phyloP scores from a whole-genome alignment of 2,113 vertebrate genomes.

The Mesocricetus auratus region DNA sequence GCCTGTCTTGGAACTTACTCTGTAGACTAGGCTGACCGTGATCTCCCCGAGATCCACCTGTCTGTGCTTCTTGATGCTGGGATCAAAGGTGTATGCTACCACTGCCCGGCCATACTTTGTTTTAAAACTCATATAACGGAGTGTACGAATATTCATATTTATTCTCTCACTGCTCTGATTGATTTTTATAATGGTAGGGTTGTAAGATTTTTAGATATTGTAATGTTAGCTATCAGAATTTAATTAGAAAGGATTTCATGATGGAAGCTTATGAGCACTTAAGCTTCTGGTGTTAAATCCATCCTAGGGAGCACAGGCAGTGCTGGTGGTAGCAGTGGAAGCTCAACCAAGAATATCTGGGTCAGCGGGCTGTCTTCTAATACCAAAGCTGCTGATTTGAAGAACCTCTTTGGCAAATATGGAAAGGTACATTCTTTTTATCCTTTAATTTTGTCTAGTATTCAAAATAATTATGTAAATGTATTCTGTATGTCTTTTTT shows the following conservation, averaged over 20 bases:
- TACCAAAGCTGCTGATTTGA: conserved; percentile 98
- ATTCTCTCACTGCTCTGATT: neutral
- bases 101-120: neutral
- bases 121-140: conserved; percentile 33
- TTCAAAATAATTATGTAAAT: conserved; percentile 24
- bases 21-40: no score
- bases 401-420: conserved; percentile 99
- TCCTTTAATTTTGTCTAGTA: conserved; percentile 38
- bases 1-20: no score
- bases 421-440: conserved; percentile 92
- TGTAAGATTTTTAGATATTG: conserved; percentile 11
- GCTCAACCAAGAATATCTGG: conserved; percentile 96
- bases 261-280: conserved; percentile 50
- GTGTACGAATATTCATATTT: neutral
- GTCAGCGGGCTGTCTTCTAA: conserved; percentile 98
- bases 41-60: no score
- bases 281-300: conserved; percentile 78
- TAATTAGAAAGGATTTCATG: conserved; percentile 15
- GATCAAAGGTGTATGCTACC: no score
- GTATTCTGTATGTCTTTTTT: neutral
- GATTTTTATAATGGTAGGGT: conserved; percentile 18
- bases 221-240: neutral
- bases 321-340: conserved; percentile 89
- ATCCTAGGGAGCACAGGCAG: conserved; percentile 89
- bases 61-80: no score